Conservation (phyloP, 2,113 vertebrate species). For the Pachycephala philippinensis region DNA sequence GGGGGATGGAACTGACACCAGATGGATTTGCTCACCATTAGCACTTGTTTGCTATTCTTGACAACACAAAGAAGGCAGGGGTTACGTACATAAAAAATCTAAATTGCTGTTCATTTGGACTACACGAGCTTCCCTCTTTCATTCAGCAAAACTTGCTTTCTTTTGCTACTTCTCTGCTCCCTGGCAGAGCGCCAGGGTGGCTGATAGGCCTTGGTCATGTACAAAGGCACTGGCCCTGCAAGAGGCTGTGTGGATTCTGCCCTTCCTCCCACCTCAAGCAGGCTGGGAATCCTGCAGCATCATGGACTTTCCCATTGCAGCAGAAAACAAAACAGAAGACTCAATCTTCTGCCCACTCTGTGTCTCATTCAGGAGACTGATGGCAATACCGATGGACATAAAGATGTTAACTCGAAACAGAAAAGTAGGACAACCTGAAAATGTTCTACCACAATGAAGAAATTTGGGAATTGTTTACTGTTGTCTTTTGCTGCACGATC, state of each 20-base stretch:
- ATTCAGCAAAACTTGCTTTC: neutral
- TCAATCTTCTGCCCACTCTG: neutral
- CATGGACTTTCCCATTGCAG: neutral
- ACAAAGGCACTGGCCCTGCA: neutral
- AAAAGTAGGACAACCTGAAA: neutral
- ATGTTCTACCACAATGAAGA: neutral
- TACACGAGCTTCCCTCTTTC: neutral
- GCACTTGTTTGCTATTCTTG: conserved; percentile 39
- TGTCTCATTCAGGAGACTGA: neutral
- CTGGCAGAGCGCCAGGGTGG: neutral
- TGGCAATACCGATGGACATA: neutral
- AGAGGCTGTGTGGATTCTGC: neutral
- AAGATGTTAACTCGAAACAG: neutral
- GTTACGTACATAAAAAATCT: neutral
- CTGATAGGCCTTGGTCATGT: neutral
- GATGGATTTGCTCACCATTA: conserved; percentile 36
- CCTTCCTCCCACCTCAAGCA: neutral
- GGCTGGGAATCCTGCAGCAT: neutral
- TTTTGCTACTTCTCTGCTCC: neutral
- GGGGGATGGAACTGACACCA: conserved; percentile 8
- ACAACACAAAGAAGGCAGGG: neutral
- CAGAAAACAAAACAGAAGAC: neutral
- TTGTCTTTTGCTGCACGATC: neutral
- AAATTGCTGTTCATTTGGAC: conserved; percentile 1
- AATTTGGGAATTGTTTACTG: neutral